Base-by-base conservation (phyloP, 1,140 invertebrate genomes). In the Aphaenogaster ashmeadi region DNA sequence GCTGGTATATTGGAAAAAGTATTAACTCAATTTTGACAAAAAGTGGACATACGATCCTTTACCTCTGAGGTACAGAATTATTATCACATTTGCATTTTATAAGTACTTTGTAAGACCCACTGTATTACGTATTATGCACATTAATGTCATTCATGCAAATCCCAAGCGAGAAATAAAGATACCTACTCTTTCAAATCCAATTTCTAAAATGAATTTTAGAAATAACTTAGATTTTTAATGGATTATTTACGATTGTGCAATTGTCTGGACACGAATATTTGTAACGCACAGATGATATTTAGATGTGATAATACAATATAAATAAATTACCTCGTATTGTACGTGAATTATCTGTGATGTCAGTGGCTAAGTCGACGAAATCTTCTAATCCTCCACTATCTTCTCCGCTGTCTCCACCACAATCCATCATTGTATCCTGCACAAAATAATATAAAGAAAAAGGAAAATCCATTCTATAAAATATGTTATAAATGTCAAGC, bases 351-450 rank as follows among this genome's bases (percentile, higher is more conserved):
- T 93, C 79, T 13, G 93, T 88, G 62, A 94, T 91, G 38, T 92
- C 88, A 54, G 88, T 90, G 9, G 90, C 87, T 36, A 92, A 69
- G 56, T 94, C 83, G 13, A 92, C 88, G 21, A 92, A 90, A 36
- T 93, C 93, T 27, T 92, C 92, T 3, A 90, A 50, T 27, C 86
- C 89, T 41, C 88, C 90, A 8, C 78, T 88, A 69, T 69, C 66
- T 69, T 50, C 66, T 50, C 41, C 66, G 7, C 72, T 54, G 58
- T 93, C 93, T 2, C 87, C 91, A 50, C 90, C 90, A 78, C 91
- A 94, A 58, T 94, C 92, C 93, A 94, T 94, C 90, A 93, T 92
- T 27, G 89, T 94, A 66, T 93, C 92, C 93, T 94, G 88, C 69
- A 92, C 38, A 74, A 75, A 86, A 75, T 64, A 81, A 80, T 50